Base-by-base conservation (phyloP, 1,140 invertebrate species). In the Caenorhabditis brenneri region DNA sequence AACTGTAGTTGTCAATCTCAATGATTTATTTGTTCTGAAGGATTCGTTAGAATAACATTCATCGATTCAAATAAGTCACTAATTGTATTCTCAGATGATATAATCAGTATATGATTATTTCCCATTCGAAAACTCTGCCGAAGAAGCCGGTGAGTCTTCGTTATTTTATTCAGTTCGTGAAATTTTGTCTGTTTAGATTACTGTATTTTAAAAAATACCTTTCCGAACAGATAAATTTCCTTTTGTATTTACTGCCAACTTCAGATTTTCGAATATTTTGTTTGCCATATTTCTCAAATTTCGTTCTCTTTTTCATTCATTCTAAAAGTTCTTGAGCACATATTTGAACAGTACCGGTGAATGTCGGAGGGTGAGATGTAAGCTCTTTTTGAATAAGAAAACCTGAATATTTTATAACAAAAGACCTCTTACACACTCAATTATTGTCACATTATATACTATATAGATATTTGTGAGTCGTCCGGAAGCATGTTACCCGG, bases 231-330 rank as follows among this genome's bases (percentile, higher is more conserved):
- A 51, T 29, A 2, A 29, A 55, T 65, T 65, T n/a, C 58, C 33
- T n/a, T 65, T 10, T 27, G 10, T 51, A 4, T 19, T 15, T 51
- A 10, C n/a, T 58, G 58, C 7, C 58, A 33, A 33, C 31, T 33
- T 65, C 58, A 33, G 31, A 65, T 33, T 65, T 65, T 19, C 31
- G 22, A 29, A 55, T 55, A 55, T 65, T 33, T 42, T 74, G 65
- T 74, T 74, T 74, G 65, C 36, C 36, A 74, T 31, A 74, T 42
- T 74, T 24, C 65, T 74, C 36, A 74, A 74, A 42, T 74, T 74
- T 74, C 65, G n/a, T n/a, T n/a, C n/a, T 3, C 10, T 39, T 42
- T 42, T 74, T 74, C 36, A 22, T 42, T 74, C 36, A 36, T 5
- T 19, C 4, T 42, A 42, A 74, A 74, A 10, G 24, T 42, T 42